Evolutionary conservation across 2,888 invertebrate genomes (phyloP).

Genomic region (Lycaena phlaeas): DNA sequence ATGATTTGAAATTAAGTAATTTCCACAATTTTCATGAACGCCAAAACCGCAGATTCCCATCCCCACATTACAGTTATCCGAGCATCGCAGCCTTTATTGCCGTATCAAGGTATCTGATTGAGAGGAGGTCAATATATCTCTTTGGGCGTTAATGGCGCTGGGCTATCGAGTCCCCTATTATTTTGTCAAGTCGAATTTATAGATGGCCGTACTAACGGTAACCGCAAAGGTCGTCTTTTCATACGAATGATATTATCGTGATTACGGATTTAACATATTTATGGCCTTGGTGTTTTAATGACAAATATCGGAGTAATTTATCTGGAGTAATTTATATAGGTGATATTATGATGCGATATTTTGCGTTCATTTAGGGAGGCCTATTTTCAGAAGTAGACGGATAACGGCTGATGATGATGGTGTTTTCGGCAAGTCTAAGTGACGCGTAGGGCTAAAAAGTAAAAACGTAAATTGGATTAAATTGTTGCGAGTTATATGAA

Average conservation of each 20-base stretch:
- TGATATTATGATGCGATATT: no score
- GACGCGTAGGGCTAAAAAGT: no score
- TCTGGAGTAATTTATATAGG: neutral
- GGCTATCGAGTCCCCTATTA: conserved; percentile 65
- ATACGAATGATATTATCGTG: conserved; percentile 25
- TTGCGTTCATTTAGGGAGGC: no score
- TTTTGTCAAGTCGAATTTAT: conserved; percentile 72
- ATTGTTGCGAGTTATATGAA: no score
- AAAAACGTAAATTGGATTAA: no score
- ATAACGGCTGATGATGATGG: no score
- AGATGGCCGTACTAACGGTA: conserved; percentile 58
- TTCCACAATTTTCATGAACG: no score
- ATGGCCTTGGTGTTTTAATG: conserved; percentile 10
- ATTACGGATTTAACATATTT: conserved; percentile 22
- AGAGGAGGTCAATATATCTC: conserved; percentile 67
- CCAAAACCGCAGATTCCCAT: no score
- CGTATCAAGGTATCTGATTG: conserved; percentile 70
- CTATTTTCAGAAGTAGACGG: no score
- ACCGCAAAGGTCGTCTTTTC: conserved; percentile 34
- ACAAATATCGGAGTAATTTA: neutral
- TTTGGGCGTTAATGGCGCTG: conserved; percentile 65
- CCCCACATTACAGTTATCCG: conserved; percentile 38
- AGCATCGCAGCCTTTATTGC: conserved; percentile 25
- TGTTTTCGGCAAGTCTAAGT: no score
- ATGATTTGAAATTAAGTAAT: no score